Base-by-base conservation (phyloP, 2,113 vertebrate species). In the Rhea americana region DNA sequence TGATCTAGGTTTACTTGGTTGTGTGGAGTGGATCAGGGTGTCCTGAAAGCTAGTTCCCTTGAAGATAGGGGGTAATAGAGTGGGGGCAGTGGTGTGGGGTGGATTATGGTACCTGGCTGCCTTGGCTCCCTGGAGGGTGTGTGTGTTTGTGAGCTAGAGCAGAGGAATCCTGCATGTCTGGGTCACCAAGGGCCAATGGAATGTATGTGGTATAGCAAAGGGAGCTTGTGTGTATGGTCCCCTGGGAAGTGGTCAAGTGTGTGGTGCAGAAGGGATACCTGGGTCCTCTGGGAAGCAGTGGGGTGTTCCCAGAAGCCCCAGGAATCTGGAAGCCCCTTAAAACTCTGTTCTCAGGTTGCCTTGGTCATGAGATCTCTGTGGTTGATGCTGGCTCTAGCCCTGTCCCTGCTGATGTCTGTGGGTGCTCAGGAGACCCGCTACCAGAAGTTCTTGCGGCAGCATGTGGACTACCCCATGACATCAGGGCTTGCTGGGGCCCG, bases 381-480 rank as follows among this genome's bases (percentile, higher is more conserved):
- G 50, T 15, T 53, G 50, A 30, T 21, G 45, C 45, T 47, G 45
- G 17, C 45, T 5, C 53, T 96, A 1, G 89, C 78, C 35, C 0
- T 12, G 35, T 62, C 22, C 4, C 32, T 95, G 74, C 28, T 47
- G 45, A 17, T 47, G 45, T 79, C 10, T 0, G 18, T 0, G 45
- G 21, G 48, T 0, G 93, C 30, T 45, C 30, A 43, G 15, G 32
- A 96, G 93, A 89, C 5, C 15, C 93, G 94, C 82, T 95, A 94
- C 0, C 28, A 79, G 2, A 96, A 96, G 74, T 96, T 94, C 85
- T 87, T 94, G 78, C 87, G 95, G 85, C 95, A 96, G 87, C 95
- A 96, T 0, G 90, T 95, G 78, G 94, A 95, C 71, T 0, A 79
- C 45, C 91, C 95, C 0, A 82, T 0, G 35, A 92, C 89, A 0